These are phyloP conservation scores for Dinomys branickii DNA, from an alignment of 2,113 vertebrate genomes.

Conservation along the genomic window DNA sequence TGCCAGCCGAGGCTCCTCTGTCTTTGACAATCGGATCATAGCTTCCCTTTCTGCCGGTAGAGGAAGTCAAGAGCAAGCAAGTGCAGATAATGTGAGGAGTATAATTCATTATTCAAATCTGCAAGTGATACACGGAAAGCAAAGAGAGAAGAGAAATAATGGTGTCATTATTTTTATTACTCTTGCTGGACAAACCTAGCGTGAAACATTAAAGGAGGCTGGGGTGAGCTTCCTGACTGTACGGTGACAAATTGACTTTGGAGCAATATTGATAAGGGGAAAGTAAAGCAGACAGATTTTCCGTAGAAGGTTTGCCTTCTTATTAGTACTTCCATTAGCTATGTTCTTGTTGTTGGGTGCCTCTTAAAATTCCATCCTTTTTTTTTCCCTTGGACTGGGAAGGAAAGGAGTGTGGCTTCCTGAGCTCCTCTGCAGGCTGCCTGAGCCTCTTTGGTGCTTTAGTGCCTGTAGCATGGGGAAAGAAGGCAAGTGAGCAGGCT, in stretches of 20 bases:
- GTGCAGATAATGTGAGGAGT: constrained; percentile 96
- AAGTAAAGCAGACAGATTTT: constrained; percentile 85
- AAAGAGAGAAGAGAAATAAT: constrained; percentile 93
- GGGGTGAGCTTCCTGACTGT: constrained; percentile 85
- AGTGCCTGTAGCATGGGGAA: constrained; percentile 69
- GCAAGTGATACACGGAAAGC: constrained; percentile 92
- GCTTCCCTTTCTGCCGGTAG: constrained; percentile 94
- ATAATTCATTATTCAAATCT: constrained; percentile 99
- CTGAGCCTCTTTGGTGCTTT: constrained; percentile 69
- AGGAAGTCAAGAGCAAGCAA: constrained; percentile 93
- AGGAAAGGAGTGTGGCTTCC: constrained; percentile 65
- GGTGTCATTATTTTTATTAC: constrained; percentile 98
- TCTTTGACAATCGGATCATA: constrained; percentile 97
- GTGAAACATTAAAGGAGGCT: constrained; percentile 90
- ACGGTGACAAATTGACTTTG: constrained; percentile 85
- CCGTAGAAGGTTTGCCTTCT: constrained; percentile 79
- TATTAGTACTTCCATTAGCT: constrained; percentile 82
- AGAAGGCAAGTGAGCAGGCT: constrained; percentile 64
- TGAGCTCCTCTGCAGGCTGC: constrained; percentile 74
- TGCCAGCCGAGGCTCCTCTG: constrained; percentile 86
- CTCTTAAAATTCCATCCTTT: constrained; percentile 78
- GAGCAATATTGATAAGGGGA: constrained; percentile 85
- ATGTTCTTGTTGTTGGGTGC: constrained; percentile 71
- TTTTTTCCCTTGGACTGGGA: constrained; percentile 76
- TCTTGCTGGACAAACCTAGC: constrained; percentile 92